These are phyloP conservation scores for Athalia rosae DNA, from an alignment of 2,888 invertebrate species.

Conservation along the genomic window DNA sequence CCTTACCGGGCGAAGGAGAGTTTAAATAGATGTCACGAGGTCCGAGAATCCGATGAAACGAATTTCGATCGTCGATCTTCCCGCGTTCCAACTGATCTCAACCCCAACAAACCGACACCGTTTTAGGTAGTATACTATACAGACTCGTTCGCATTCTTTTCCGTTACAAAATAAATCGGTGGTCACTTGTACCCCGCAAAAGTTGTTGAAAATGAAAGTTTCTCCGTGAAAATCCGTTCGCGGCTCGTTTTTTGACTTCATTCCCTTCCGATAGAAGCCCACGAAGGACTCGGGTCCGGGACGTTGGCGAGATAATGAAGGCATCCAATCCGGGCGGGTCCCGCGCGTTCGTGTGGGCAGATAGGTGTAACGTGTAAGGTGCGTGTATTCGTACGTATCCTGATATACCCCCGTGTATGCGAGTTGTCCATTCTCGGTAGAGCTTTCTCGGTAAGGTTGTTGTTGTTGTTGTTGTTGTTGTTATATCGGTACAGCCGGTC, in stretches of 20 bases:
- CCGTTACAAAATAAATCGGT: conserved; percentile 49
- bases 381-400: not conserved
- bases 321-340: conserved; percentile 54
- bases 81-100: conserved; percentile 36
- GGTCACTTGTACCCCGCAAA: too few relatives aligned
- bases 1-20: not conserved
- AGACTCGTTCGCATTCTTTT: conserved; percentile 53
- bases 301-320: conserved; percentile 58
- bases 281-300: not conserved
- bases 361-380: too few relatives aligned
- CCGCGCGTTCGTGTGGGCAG: conserved; percentile 25
- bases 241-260: too few relatives aligned
- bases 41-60: conserved; percentile 31
- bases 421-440: conserved; percentile 22
- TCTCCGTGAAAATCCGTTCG: too few relatives aligned
- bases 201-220: too few relatives aligned
- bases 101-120: conserved; percentile 12
- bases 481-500: conserved; percentile 40
- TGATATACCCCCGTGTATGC: not conserved
- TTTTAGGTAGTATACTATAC: too few relatives aligned
- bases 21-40: conserved; percentile 28
- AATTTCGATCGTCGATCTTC: conserved; percentile 40
- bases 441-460: conserved; percentile 11
- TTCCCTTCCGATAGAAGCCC: too few relatives aligned
- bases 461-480: conserved; percentile 44